Evolutionary conservation across 1,140 invertebrate genomes (phyloP), one percentile per base, ranked within the genome.

Genomic region (Prorops nasuta): DNA sequence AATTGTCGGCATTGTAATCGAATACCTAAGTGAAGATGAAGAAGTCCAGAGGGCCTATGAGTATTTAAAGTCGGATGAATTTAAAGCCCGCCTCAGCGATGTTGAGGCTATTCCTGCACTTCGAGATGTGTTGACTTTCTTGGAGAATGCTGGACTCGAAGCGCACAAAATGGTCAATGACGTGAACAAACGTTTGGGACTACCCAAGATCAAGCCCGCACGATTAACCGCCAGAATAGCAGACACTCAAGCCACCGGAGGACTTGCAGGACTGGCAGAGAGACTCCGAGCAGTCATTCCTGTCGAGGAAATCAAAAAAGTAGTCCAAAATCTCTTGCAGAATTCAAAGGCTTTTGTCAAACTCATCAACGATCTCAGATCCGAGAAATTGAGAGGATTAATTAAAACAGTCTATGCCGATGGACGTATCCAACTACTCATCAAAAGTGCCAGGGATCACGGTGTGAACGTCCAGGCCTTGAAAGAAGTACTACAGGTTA

Each of bases 91-190:
- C 20, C 17, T 63, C 15, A 0, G 0, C 1, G 24, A 51, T 0
- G 18, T 64, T 7, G 62, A 68, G 31, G 2, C 1, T 1, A 8
- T 64, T 4, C 7, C 48, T 4, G 55, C 63, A 41, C 18, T 64
- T 1, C 8, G 18, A 1, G 9, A 40, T 0, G 0, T 66, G 0
- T 38, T 64, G 10, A 28, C 56, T 12, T 64, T 59, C 18, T 4
- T 63, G 0, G 47, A 66, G 2, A 7, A 48, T 0, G 48, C 49
- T n/a, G 66, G 66, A 0, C 39, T 62, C 0, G 62, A 68, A 24
- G 28, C 57, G n/a, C 51, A 66, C 36, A 10, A 35, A 1, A 9
- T 59, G 0, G 10, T 59, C 0, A 64, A 64, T 20, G 0, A 36
- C 0, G 0, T 59, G 0, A 64, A 68, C 32, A 3, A 31, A 0